These are phyloP conservation scores for Rhabditophanes sp. DNA, from an alignment of 2,888 invertebrate genomes.

Conservation along the genomic window DNA sequence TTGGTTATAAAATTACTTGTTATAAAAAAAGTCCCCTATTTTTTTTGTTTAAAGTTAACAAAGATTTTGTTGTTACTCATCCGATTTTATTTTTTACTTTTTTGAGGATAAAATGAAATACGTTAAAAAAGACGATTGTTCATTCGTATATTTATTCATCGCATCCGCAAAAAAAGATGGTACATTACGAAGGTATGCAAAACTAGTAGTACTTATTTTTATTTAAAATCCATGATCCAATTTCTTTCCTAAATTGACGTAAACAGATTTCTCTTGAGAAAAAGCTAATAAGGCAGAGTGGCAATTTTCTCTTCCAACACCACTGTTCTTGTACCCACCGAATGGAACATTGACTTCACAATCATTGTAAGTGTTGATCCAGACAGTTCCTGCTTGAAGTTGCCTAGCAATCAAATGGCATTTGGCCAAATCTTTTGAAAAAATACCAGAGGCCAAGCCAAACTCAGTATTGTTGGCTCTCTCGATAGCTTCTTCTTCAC, in stretches of 20 bases:
- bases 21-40: no score
- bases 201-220: no score
- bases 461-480: slow-evolving; percentile 50
- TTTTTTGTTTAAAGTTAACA: no score
- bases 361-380: slow-evolving; percentile 51
- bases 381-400: slow-evolving; percentile 50
- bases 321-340: slow-evolving; percentile 51
- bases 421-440: slow-evolving; percentile 49
- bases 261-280: slow-evolving; percentile 51
- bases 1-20: no score
- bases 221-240: slow-evolving; percentile 7
- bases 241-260: slow-evolving; percentile 44
- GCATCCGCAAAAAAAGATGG: no score
- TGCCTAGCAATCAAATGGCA: slow-evolving; percentile 48
- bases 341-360: slow-evolving; percentile 51
- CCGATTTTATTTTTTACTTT: no score
- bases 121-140: no score
- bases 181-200: no score
- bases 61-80: no score
- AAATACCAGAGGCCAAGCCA: slow-evolving; percentile 52
- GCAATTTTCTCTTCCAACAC: slow-evolving; percentile 51
- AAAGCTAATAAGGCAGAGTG: slow-evolving; percentile 48
- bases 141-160: no score
- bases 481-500: slow-evolving; percentile 49
- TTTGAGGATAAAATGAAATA: no score